These are phyloP conservation scores for Leucophenga montana DNA, from an alignment of 2,888 invertebrate species.

Conservation along the genomic window DNA sequence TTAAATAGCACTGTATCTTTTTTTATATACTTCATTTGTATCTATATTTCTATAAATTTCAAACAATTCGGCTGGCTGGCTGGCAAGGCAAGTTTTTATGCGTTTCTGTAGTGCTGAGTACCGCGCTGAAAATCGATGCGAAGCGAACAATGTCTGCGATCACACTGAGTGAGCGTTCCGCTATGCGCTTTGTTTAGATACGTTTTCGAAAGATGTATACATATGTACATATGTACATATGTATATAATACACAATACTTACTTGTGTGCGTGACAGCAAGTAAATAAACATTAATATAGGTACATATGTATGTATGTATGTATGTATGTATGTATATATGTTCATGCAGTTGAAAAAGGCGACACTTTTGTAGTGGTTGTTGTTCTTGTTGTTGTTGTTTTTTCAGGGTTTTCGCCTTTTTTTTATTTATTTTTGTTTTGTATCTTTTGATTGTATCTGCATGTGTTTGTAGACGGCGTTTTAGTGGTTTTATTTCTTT, in stretches of 20 bases:
- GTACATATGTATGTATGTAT: slow-evolving; percentile 9
- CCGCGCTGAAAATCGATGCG: slow-evolving; percentile 47
- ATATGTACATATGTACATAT: slow-evolving; percentile 36
- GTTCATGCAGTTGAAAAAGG: neutral
- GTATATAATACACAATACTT: slow-evolving; percentile 11
- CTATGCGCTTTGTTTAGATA: slow-evolving; percentile 34
- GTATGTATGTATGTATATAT: slow-evolving; percentile 18
- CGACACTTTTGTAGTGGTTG: neutral
- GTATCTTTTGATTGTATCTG: slow-evolving; percentile 38
- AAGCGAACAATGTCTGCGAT: slow-evolving; percentile 61
- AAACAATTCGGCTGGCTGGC: slow-evolving; percentile 5
- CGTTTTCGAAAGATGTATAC: slow-evolving; percentile 44
- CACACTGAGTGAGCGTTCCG: slow-evolving; percentile 50
- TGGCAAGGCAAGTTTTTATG: slow-evolving; percentile 4
- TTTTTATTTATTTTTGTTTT: slow-evolving; percentile 39
- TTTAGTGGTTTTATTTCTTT: slow-evolving; percentile 37
- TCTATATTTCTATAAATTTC: neutral
- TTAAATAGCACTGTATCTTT: neutral
- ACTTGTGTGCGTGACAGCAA: slow-evolving; percentile 10
- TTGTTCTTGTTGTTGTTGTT: slow-evolving; percentile 5
- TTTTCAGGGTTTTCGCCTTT: neutral
- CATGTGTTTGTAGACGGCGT: slow-evolving; percentile 35
- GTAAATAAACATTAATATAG: neutral
- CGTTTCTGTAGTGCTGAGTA: neutral
- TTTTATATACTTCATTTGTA: neutral